Evolutionary conservation across 2,888 invertebrate species (phyloP).

Genomic region (Polyommatus iphigenia): DNA sequence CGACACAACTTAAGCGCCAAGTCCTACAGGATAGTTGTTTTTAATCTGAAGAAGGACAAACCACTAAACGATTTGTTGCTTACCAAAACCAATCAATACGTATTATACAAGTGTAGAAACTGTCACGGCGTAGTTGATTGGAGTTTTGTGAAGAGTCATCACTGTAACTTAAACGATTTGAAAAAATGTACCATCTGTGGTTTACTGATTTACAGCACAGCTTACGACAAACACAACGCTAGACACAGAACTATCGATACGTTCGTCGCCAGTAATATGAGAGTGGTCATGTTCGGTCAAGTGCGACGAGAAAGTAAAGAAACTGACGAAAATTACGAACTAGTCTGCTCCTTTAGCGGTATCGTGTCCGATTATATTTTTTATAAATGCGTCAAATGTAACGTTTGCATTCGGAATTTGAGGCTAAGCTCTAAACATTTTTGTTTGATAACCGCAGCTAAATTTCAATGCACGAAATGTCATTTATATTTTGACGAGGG

Average conservation of each 20-base stretch:
- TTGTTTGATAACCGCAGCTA: constrained; percentile 49
- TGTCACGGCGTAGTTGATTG: constrained; percentile 56
- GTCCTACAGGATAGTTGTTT: constrained; percentile 54
- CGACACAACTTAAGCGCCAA: constrained; percentile 43
- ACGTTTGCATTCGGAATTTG: constrained; percentile 50
- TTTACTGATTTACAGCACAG: constrained; percentile 48
- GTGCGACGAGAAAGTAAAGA: constrained; percentile 32
- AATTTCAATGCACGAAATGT: constrained; percentile 54
- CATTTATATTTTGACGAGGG: constrained; percentile 51
- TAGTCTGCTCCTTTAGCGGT: constrained; percentile 50
- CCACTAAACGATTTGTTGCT: constrained; percentile 47
- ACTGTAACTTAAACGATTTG: constrained; percentile 49
- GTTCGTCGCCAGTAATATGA: constrained; percentile 54
- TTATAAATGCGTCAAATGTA: constrained; percentile 57
- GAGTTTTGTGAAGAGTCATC: constrained; percentile 44
- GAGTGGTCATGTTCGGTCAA: constrained; percentile 57
- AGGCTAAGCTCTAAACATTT: constrained; percentile 47
- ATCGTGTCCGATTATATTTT: constrained; percentile 56
- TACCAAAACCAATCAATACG: constrained; percentile 44
- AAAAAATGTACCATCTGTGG: constrained; percentile 56
- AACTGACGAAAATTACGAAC: constrained; percentile 30
- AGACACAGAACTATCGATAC: constrained; percentile 53
- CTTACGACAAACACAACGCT: constrained; percentile 50
- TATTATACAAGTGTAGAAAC: constrained; percentile 61
- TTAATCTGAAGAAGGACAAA: constrained; percentile 54